A percentile compares a stretch with the other conserved stretches of the same genome.
Evolutionary conservation across 2,797 vertebrate genomes (phyloP).

Genomic region (Enteromius argenteus): DNA sequence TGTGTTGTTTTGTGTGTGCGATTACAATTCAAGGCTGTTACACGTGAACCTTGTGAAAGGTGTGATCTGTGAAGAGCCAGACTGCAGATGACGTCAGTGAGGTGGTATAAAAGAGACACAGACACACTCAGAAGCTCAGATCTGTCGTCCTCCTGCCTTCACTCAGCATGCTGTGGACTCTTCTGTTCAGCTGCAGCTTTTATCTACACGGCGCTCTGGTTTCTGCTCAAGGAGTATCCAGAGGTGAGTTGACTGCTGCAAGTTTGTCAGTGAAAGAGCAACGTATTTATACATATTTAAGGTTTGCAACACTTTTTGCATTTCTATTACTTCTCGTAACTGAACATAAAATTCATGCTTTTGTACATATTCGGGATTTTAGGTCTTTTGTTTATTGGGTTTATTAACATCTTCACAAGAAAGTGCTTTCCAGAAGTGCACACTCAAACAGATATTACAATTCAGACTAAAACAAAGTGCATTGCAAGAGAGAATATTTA

Average conservation of each 20-base stretch:
- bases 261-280: background rate
- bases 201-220: slow-evolving; percentile 60
- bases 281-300: background rate
- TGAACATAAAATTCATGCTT: background rate
- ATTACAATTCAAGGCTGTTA: background rate
- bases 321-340: background rate
- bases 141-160: slow-evolving; percentile 3
- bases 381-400: background rate
- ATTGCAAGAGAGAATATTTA: background rate
- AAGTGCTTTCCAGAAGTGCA: background rate
- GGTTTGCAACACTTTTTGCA: background rate
- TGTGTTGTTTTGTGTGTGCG: background rate
- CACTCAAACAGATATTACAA: background rate
- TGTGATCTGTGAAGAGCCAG: slow-evolving; percentile 32
- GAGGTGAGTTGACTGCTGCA: slow-evolving; percentile 70
- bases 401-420: background rate
- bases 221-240: slow-evolving; percentile 68
- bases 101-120: slow-evolving; percentile 53
- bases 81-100: slow-evolving; percentile 52
- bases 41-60: background rate
- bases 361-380: background rate
- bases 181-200: slow-evolving; percentile 68
- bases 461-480: background rate
- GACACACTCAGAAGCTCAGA: slow-evolving; percentile 27
- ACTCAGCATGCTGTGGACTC: slow-evolving; percentile 67